Evolutionary conservation across 2,888 invertebrate genomes (phyloP), one percentile per base, ranked within the genome.

Genomic region (Callyntrura guangdongensis): DNA sequence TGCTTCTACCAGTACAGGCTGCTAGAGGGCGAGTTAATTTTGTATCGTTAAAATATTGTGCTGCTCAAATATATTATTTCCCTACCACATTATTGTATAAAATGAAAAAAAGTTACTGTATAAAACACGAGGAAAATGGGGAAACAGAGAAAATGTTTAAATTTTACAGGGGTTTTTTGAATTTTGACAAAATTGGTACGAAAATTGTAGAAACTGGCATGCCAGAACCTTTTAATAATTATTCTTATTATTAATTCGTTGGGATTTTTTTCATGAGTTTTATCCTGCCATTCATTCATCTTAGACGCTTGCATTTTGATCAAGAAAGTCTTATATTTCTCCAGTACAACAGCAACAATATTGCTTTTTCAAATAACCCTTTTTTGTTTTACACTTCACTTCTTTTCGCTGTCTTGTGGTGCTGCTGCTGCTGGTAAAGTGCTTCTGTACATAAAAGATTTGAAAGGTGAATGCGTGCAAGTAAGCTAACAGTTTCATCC

Each of bases 301-400:
- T n/a, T n/a, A n/a, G n/a, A n/a, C n/a, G n/a, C n/a, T n/a, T 74
- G 45, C 47, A 49, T 47, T 49, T 25, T 36, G 36, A 69, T 72
- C 56, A 17, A 59, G 27, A 27, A 69, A 77, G 22, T 27, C 12
- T 77, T 20, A 11, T 56, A 49, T 69, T 84, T 84, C 69, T 45
- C 20, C 72, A 72, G n/a, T n/a, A n/a, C n/a, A n/a, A n/a, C n/a
- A n/a, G 83, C 47, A 8, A 72, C 56, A 27, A 14, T n/a, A 81
- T 36, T 36, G 59, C 59, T 36, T 56, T 56, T 59, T 36, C 17
- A 0, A 25, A 6, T 84, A 86, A 64, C 61, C 61, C 64, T 86
- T 61, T 36, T 77, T 77, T 47, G 17, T 86, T 86, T 25, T 74
- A 9, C 12, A 22, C 2, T 77, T 36, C 36, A 2, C 36, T 77